Percentiles rank a stretch among this genome's conserved stretches.
Conservation (phyloP, 2,113 vertebrate genomes). For the Ictidomys tridecemlineatus region DNA sequence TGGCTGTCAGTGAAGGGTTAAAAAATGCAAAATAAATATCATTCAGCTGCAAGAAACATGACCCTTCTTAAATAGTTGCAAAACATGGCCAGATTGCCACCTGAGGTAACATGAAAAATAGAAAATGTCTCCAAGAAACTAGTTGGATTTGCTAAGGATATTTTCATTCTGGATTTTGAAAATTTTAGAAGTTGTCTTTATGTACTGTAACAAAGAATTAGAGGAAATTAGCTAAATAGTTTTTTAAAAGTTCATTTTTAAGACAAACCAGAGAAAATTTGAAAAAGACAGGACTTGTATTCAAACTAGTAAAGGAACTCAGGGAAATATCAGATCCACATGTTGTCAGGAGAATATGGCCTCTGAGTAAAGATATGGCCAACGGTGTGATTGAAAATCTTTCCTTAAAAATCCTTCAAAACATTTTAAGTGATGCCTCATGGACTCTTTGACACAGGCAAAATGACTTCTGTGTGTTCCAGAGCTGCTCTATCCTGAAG, state of each 20-base stretch:
- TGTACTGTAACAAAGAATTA: not conserved
- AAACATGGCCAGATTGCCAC: not conserved
- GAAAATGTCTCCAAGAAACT: not conserved
- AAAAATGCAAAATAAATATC: not conserved
- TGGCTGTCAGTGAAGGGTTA: not conserved
- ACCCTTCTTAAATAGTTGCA: not conserved
- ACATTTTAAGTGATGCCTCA: not conserved
- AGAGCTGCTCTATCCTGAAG: not conserved
- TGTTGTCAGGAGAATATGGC: not conserved
- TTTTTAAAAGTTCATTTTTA: not conserved
- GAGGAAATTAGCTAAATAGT: not conserved
- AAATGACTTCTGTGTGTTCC: not conserved
- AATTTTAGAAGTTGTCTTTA: not conserved
- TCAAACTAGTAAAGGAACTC: not conserved
- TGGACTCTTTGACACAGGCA: not conserved
- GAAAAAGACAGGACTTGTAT: not conserved
- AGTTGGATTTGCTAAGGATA: not conserved
- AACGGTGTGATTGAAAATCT: not conserved
- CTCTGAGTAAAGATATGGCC: not conserved
- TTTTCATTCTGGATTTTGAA: not conserved
- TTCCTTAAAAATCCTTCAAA: not conserved
- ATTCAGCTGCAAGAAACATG: not conserved
- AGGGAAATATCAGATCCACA: not conserved
- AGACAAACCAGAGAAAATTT: constrained; percentile 4
- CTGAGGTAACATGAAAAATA: not conserved